phyloP scores from a whole-genome alignment of 2,888 invertebrate species.

The Tyria jacobaeae region DNA sequence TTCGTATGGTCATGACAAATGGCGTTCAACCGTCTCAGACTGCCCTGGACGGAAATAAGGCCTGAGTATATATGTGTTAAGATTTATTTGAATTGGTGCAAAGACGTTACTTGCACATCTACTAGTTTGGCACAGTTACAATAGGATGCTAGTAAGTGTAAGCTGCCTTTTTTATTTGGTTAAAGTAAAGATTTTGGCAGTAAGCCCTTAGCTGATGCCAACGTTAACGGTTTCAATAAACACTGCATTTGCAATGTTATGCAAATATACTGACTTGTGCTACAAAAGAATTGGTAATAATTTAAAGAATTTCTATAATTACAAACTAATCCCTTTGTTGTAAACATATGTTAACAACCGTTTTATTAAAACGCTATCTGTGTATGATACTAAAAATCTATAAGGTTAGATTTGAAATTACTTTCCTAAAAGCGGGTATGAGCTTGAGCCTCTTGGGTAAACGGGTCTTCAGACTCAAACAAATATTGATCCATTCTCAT shows the following conservation, averaged over 20 bases:
- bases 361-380: too few relatives aligned
- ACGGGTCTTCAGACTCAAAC: not conserved
- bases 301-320: too few relatives aligned
- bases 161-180: not conserved
- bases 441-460: too few relatives aligned
- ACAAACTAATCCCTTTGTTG: too few relatives aligned
- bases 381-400: not conserved
- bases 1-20: too few relatives aligned
- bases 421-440: not conserved
- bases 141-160: not conserved
- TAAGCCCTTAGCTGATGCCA: slow-evolving; percentile 1
- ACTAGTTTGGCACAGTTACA: not conserved
- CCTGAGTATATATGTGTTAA: too few relatives aligned
- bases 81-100: not conserved
- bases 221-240: not conserved
- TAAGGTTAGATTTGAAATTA: not conserved
- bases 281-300: not conserved
- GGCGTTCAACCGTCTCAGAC: too few relatives aligned
- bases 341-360: too few relatives aligned
- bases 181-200: slow-evolving; percentile 6
- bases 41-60: too few relatives aligned
- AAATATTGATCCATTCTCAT: not conserved
- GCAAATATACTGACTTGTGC: not conserved
- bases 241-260: not conserved
- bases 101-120: slow-evolving; percentile 1